Evolutionary conservation across 2,888 invertebrate species (phyloP).

Genomic region (Drosophila cracens): DNA sequence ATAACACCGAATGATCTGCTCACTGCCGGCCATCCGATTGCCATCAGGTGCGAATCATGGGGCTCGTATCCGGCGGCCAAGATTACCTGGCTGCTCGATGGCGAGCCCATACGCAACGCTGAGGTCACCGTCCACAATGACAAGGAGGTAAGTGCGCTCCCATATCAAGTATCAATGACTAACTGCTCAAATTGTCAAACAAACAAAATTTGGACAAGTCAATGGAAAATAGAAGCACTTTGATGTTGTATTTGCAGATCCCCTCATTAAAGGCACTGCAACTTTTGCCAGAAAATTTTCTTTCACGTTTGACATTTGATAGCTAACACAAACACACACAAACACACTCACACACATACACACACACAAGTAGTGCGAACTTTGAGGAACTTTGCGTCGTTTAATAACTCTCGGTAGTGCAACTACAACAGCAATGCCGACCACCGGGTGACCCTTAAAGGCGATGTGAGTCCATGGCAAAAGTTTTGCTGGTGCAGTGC

Average conservation of each 20-base stretch:
- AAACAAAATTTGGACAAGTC: conserved; percentile 16
- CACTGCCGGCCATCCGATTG: conserved; percentile 90
- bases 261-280: conserved; percentile 11
- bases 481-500: conserved; percentile 41
- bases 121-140: conserved; percentile 87
- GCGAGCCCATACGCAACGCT: conserved; percentile 88
- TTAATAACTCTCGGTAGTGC: conserved; percentile 58
- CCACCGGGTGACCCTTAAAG: conserved; percentile 68
- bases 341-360: conserved; percentile 3
- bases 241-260: conserved; percentile 2
- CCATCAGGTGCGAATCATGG: conserved; percentile 91
- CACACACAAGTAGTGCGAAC: conserved; percentile 5
- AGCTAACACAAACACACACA: conserved; percentile 37
- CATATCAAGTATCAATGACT: conserved; percentile 35
- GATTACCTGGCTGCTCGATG: conserved; percentile 92
- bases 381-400: conserved; percentile 42
- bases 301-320: conserved; percentile 72
- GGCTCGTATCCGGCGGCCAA: conserved; percentile 94
- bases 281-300: conserved; percentile 48
- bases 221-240: conserved; percentile 12
- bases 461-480: conserved; percentile 46
- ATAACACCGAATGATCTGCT: conserved; percentile 90
- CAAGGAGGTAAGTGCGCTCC: conserved; percentile 80
- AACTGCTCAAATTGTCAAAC: conserved; percentile 30
- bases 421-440: conserved; percentile 38